These are phyloP conservation scores for Muntiacus reevesi DNA, from an alignment of 2,113 vertebrate genomes.

Conservation along the genomic window DNA sequence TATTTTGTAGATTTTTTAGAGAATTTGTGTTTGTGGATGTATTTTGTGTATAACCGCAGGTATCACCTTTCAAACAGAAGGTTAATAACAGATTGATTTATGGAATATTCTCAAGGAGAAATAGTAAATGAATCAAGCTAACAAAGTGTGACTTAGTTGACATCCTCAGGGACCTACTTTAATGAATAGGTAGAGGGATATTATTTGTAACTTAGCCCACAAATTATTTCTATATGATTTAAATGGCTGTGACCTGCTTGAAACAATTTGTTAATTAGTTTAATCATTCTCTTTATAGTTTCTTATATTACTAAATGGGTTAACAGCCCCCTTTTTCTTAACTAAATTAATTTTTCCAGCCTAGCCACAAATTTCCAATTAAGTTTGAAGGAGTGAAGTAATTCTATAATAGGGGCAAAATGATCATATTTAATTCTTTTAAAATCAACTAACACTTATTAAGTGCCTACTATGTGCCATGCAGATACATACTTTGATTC, in stretches of 20 bases:
- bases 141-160: conserved; percentile 50
- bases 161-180: conserved; percentile 62
- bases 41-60: background rate
- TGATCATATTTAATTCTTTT: conserved; percentile 19
- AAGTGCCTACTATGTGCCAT: background rate
- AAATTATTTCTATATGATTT: conserved; percentile 68
- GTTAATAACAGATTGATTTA: conserved; percentile 49
- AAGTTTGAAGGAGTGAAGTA: conserved; percentile 44
- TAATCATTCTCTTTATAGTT: conserved; percentile 62
- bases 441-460: background rate
- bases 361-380: conserved; percentile 55
- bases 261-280: conserved; percentile 75
- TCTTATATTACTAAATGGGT: conserved; percentile 46
- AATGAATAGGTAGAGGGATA: conserved; percentile 63
- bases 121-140: conserved; percentile 55
- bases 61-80: conserved; percentile 29
- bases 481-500: background rate
- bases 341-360: conserved; percentile 59
- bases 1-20: conserved; percentile 36
- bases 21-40: conserved; percentile 40
- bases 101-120: conserved; percentile 57
- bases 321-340: conserved; percentile 49
- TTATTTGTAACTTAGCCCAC: conserved; percentile 62
- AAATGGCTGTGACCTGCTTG: conserved; percentile 55
- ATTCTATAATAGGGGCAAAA: background rate